These are phyloP conservation scores for Cotesia chilonis DNA, from an alignment of 1,140 invertebrate species.

Conservation along the genomic window DNA sequence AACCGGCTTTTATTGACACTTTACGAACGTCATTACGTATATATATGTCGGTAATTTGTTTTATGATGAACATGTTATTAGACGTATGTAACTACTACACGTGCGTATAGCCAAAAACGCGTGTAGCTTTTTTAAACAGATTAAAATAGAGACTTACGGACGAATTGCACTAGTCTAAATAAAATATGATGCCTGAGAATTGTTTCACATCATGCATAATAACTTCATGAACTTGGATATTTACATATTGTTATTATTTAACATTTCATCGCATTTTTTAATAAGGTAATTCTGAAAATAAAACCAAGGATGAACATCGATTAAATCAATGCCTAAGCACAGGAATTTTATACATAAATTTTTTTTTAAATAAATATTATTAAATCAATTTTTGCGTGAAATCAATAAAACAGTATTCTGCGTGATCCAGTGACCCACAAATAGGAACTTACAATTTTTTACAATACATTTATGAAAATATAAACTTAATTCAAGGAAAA, in stretches of 20 bases:
- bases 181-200: conserved; percentile 11
- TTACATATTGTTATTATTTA: background rate
- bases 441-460: conserved; percentile 13
- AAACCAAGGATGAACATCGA: conserved; percentile 9
- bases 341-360: background rate
- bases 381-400: background rate
- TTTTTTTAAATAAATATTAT: background rate
- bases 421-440: conserved; percentile 32
- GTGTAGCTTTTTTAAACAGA: background rate
- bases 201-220: conserved; percentile 3
- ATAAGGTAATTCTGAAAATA: conserved; percentile 4
- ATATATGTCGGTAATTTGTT: background rate
- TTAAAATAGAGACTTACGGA: background rate
- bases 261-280: too few relatives aligned
- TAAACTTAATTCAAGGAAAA: too few relatives aligned
- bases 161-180: background rate
- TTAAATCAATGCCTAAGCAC: background rate
- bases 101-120: background rate
- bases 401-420: conserved; percentile 12
- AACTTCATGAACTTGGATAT: conserved; percentile 9
- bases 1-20: too few relatives aligned
- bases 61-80: background rate
- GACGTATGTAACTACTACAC: conserved; percentile 1
- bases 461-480: background rate
- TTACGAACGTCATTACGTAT: background rate